Percentiles rank a stretch among this genome's conserved stretches.
Conservation (phyloP, 2,113 vertebrate genomes). For the Austrofundulus limnaeus region DNA sequence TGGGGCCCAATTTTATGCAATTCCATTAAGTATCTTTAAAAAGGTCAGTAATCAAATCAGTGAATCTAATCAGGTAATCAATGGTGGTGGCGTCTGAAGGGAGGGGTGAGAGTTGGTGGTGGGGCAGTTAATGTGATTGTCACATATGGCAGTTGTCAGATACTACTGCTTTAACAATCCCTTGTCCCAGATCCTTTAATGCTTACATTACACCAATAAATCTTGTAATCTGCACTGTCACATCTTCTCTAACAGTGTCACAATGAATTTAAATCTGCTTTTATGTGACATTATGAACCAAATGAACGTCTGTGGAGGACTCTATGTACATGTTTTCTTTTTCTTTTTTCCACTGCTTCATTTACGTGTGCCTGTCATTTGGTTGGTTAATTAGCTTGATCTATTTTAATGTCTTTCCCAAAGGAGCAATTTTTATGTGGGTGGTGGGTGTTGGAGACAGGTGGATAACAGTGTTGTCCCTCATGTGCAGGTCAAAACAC, state of each 20-base stretch:
- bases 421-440: constrained; percentile 71
- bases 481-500: constrained; percentile 80
- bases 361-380: constrained; percentile 29
- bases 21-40: no score
- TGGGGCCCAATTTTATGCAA: no score
- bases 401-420: constrained; percentile 85
- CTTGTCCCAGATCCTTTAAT: constrained; percentile 62
- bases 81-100: constrained; percentile 63
- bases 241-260: neutral
- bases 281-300: constrained; percentile 28
- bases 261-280: constrained; percentile 3
- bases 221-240: constrained; percentile 66
- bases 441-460: constrained; percentile 80
- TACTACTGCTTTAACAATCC: constrained; percentile 71
- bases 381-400: constrained; percentile 88
- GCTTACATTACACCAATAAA: constrained; percentile 52
- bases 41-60: constrained; percentile 79
- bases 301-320: neutral
- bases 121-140: constrained; percentile 55
- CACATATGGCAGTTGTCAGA: constrained; percentile 65
- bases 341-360: neutral
- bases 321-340: constrained; percentile 7
- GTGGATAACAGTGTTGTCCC: constrained; percentile 82
- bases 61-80: constrained; percentile 82
- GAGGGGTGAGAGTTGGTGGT: constrained; percentile 20